Percentiles rank a stretch among this genome's conserved stretches.
Conservation (phyloP, 1,140 invertebrate genomes). For the Euura saliciscinereae region DNA sequence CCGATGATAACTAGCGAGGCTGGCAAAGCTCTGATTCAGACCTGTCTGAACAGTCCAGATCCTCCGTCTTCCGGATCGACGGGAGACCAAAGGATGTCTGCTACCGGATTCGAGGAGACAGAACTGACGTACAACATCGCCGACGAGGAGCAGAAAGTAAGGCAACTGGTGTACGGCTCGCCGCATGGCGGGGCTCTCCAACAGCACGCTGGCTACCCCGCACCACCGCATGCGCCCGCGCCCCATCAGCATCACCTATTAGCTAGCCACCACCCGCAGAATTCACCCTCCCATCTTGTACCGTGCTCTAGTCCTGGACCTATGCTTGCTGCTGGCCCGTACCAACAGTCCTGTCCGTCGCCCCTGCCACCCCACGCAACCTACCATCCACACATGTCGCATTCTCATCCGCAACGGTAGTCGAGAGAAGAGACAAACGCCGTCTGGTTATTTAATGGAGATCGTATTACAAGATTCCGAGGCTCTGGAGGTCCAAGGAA, state of each 20-base stretch:
- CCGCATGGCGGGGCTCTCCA: constrained; percentile 65
- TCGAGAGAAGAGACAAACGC: constrained; percentile 29
- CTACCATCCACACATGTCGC: constrained; percentile 67
- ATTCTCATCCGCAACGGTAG: constrained; percentile 76
- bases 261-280: constrained; percentile 65
- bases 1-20: constrained; percentile 99
- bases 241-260: constrained; percentile 65
- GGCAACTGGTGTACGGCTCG: constrained; percentile 88
- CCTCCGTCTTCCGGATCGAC: constrained; percentile 76
- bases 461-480: not conserved
- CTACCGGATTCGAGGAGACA: constrained; percentile 97
- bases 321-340: constrained; percentile 58
- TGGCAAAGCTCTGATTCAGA: constrained; percentile 97
- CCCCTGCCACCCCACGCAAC: constrained; percentile 64
- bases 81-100: constrained; percentile 94
- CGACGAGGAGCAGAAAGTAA: constrained; percentile 95
- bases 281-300: constrained; percentile 67
- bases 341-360: constrained; percentile 66
- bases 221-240: constrained; percentile 64
- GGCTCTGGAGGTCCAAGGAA: not conserved
- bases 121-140: constrained; percentile 96
- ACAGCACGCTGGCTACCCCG: constrained; percentile 60
- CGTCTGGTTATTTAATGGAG: not conserved
- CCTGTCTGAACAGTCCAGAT: constrained; percentile 97
- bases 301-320: constrained; percentile 64